These are phyloP conservation scores for Eptesicus fuscus DNA, from an alignment of 2,113 vertebrate species.

Conservation along the genomic window DNA sequence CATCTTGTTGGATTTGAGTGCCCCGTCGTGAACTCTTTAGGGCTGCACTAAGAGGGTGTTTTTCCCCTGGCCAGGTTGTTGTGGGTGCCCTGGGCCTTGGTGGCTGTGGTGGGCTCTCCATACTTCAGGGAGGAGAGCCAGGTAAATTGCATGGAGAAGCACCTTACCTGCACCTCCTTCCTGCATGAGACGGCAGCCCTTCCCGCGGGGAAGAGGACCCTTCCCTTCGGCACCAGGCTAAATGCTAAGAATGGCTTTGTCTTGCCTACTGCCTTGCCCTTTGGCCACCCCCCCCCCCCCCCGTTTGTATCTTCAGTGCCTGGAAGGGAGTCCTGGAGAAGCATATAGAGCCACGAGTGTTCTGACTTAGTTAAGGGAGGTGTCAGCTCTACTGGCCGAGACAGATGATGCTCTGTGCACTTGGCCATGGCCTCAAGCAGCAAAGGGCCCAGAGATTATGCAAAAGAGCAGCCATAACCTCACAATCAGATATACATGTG, in stretches of 20 bases:
- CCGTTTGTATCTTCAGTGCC: not conserved
- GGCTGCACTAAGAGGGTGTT: not conserved
- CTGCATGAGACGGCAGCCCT: not conserved
- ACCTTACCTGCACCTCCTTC: not conserved
- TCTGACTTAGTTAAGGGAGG: not conserved
- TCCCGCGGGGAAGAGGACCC: not conserved
- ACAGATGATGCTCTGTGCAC: not conserved
- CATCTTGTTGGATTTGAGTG: not conserved
- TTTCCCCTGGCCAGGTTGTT: not conserved
- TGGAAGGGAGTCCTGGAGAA: not conserved
- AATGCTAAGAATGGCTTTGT: not conserved
- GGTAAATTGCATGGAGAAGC: not conserved
- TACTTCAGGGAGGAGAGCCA: not conserved
- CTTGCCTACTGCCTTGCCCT: not conserved
- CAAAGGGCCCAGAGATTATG: not conserved
- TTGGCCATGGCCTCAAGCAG: not conserved
- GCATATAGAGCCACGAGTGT: not conserved
- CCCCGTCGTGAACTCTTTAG: not conserved
- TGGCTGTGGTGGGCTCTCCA: not conserved
- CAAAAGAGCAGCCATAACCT: not conserved
- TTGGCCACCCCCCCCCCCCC: not conserved
- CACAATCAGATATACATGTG: not conserved
- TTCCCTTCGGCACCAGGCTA: not conserved
- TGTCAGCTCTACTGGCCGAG: not conserved
- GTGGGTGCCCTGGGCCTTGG: not conserved